These are phyloP conservation scores for Caenorhabditis elegans DNA, from an alignment of 1,140 invertebrate species.

Conservation along the genomic window WBcel235 BX284604.4:9862001-9862500, in stretches of 20 bases:
- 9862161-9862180: too few relatives aligned
- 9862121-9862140: too few relatives aligned
- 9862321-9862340: neutral
- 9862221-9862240: neutral
- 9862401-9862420: neutral
- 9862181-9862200: too few relatives aligned
- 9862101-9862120: neutral
- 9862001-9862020: too few relatives aligned
- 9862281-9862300: neutral
- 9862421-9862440: neutral
- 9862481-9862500: too few relatives aligned
- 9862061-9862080: too few relatives aligned
- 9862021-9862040: too few relatives aligned
- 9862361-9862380: conserved; percentile 18
- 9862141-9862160: too few relatives aligned
- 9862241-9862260: neutral
- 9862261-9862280: conserved; percentile 1
- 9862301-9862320: neutral
- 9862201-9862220: too few relatives aligned
- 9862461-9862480: too few relatives aligned
- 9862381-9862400: conserved; percentile 3
- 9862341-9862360: conserved; percentile 5
- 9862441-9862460: too few relatives aligned
- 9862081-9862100: neutral
- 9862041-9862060: too few relatives aligned